Evolutionary conservation across 2,797 vertebrate species (phyloP), one percentile per base, ranked within the genome.

Genomic region (Alauda arvensis): DNA sequence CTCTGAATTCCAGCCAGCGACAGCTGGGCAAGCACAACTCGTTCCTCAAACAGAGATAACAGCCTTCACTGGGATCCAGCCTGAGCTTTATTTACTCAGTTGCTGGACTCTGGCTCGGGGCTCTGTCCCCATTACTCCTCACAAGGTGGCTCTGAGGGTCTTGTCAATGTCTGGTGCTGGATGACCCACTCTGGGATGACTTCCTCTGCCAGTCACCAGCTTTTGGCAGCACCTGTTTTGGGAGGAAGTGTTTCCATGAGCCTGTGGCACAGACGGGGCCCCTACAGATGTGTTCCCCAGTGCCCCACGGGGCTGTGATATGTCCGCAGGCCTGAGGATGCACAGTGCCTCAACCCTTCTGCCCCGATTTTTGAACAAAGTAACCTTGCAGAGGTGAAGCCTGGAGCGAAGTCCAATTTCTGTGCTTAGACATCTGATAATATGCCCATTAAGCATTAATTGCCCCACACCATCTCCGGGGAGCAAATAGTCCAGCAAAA

Each of bases 21-120:
- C 82, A 94, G 91, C 70, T 87, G 74, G 57, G 53, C 79, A 72
- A 71, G 83, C 77, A 85, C 85, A 76, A 57, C 67, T 61, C 2
- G 0, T 92, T 94, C 86, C 57, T 88, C 85, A 88, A 88, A 89
- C 86, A 87, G 14, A 76, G 90, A 90, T 92, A 93, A 93, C 18
- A 4, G 49, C 39, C 42, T 53, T 62, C 10, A 15, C 18, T 72
- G 14, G 24, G 24, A 59, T 71, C 62, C 52, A 67, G 34, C n/a
- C 74, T 87, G 52, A 16, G 28, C 7, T 72, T 62, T 83, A 15
- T 89, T 83, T 83, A 60, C 76, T 28, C 1, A 3, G 42, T 83
- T 90, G 63, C 77, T 77, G 74, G 70, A 84, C 34, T 10, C 63
- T 77, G 56, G 21, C 74, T 91, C 1, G 0, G 18, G n/a, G 34